Evolutionary conservation across 2,797 vertebrate genomes (phyloP).

Genomic region (Notolepis coatsorum): DNA sequence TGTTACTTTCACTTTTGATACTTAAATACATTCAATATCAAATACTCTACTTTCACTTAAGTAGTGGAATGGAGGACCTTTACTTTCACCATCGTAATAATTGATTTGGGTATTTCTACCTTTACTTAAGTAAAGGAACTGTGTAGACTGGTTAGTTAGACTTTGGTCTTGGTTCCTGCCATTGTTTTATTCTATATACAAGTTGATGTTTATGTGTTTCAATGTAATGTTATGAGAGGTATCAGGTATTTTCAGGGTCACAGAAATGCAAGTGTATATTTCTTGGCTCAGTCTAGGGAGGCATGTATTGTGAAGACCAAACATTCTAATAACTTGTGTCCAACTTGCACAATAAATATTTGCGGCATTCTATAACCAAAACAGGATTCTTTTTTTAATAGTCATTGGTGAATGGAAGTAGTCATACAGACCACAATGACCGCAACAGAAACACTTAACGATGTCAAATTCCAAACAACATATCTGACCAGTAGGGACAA

Average conservation of each 20-base stretch:
- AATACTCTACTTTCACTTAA: too few relatives aligned
- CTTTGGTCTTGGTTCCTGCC: neutral
- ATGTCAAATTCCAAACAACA: conserved; percentile 35
- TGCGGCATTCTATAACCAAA: conserved; percentile 51
- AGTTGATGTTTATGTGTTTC: neutral
- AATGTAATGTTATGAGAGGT: neutral
- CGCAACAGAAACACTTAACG: conserved; percentile 23
- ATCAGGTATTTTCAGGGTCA: neutral
- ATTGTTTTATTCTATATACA: neutral
- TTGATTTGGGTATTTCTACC: too few relatives aligned
- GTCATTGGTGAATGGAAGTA: conserved; percentile 65
- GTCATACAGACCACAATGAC: conserved; percentile 60
- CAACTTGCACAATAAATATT: conserved; percentile 70
- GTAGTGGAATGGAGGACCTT: too few relatives aligned
- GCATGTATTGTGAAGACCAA: conserved; percentile 57
- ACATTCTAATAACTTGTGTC: conserved; percentile 44
- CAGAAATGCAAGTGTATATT: neutral
- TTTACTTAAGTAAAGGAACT: too few relatives aligned
- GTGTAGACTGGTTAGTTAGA: neutral
- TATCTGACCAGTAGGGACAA: conserved; percentile 27
- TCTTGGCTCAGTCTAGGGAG: conserved; percentile 19
- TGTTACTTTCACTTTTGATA: too few relatives aligned
- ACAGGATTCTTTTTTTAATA: conserved; percentile 59
- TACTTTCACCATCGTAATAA: too few relatives aligned
- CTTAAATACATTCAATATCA: too few relatives aligned